Base-by-base conservation (phyloP, 2,888 invertebrate species). In the Parasteatoda lunata region DNA sequence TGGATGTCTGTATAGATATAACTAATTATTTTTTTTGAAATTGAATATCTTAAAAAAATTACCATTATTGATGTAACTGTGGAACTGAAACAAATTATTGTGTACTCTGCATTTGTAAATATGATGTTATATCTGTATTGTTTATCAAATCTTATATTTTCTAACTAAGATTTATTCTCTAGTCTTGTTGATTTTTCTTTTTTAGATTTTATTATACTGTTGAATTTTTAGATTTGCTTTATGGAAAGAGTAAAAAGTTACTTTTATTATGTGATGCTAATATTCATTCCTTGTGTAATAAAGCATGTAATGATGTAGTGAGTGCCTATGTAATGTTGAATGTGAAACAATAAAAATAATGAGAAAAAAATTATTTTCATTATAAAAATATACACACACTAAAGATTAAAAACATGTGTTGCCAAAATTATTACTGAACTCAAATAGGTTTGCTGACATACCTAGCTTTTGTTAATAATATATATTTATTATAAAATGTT, bases 251-350 rank as follows among this genome's bases (percentile, higher is more conserved):
- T 66, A 47, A n/a, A 52, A n/a, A 52, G 68, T 69, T 77, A 48
- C 1, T 51, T 30, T 54, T 69, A 59, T 5, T 52, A 66, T 66
- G 64, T 47, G 49, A 49, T 51, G 15, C 11, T 48, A 48, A 65
- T 49, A 45, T 13, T 78, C 4, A 59, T 78, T 78, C 4, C 9
- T 70, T 70, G 47, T 78, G 59, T 78, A 30, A 78, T 48, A 70
- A 59, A 78, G 68, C 13, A 70, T 78, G 7, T 72, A 51, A 76
- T 83, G 59, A 59, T 13, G 70, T 83, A 83, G 83, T 77, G 64
- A 51, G 73, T 83, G 71, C 76, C 64, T 83, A 64, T 71, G 71
- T 71, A 71, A 71, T 76, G 66, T 7, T 70, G 47, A 49, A 49
- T 70, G 70, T 70, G 49, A 68, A 45, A 45, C 13, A 68, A 59